Evolutionary conservation across 2,888 invertebrate species (phyloP).

Genomic region (Napeogenes sylphis): DNA sequence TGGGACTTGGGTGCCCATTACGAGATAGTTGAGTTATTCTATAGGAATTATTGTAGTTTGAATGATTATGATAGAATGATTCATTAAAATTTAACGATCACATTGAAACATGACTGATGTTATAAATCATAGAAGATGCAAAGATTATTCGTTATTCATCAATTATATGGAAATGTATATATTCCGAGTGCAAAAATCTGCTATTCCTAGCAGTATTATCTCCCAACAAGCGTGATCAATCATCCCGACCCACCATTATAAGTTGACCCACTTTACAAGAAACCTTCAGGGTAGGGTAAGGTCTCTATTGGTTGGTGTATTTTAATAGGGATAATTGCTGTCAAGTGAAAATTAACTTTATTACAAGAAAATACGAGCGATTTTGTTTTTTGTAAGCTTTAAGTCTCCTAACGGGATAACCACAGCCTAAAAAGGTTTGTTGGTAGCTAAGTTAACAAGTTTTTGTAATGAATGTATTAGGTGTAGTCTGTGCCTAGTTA

Average conservation of each 20-base stretch:
- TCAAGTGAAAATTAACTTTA: slow-evolving; percentile 12
- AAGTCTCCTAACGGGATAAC: slow-evolving; percentile 45
- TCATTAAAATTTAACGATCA: too few relatives aligned
- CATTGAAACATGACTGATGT: too few relatives aligned
- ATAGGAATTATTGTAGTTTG: not conserved
- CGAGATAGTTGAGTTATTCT: slow-evolving; percentile 12
- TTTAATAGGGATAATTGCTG: slow-evolving; percentile 7
- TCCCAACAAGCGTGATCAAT: slow-evolving; percentile 12
- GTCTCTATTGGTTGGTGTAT: slow-evolving; percentile 6
- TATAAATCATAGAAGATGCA: not conserved
- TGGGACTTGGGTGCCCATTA: not conserved
- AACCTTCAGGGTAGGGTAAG: not conserved
- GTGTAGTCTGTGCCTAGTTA: slow-evolving; percentile 20
- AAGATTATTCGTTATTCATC: not conserved
- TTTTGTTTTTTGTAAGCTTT: slow-evolving; percentile 26
- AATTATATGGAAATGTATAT: not conserved
- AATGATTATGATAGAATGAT: too few relatives aligned
- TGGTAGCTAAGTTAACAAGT: slow-evolving; percentile 36
- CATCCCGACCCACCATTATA: slow-evolving; percentile 8
- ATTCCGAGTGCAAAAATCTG: not conserved
- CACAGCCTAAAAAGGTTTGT: slow-evolving; percentile 49
- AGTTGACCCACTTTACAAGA: slow-evolving; percentile 6
- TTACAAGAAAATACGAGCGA: slow-evolving; percentile 6
- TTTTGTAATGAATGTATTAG: slow-evolving; percentile 18
- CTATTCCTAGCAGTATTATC: slow-evolving; percentile 10